Percentiles rank a stretch among this genome's conserved stretches.
Evolutionary conservation across 2,797 vertebrate species (phyloP).

Genomic region (Fundulus diaphanus): DNA sequence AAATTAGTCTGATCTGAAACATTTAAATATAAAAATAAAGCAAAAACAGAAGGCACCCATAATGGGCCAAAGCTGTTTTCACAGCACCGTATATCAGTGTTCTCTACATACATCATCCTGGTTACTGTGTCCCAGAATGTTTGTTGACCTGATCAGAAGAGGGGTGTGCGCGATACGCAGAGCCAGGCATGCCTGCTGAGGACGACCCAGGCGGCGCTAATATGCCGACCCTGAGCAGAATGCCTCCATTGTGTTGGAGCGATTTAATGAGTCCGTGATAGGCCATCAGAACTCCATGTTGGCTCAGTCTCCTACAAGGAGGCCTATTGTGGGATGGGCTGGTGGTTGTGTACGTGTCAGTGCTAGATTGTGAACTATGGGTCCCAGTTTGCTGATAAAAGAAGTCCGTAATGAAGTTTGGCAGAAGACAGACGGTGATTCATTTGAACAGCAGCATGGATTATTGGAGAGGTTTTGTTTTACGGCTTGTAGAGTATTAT

Average conservation of each 20-base stretch:
- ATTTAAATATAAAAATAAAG: not conserved
- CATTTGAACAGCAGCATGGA: not conserved
- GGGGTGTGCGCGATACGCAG: conserved; percentile 23
- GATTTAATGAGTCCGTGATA: conserved; percentile 76
- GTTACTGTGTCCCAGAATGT: not conserved
- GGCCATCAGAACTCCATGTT: conserved; percentile 42
- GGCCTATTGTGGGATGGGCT: conserved; percentile 61
- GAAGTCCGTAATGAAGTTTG: conserved; percentile 13
- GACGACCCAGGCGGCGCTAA: conserved; percentile 50
- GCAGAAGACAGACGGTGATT: conserved; percentile 15
- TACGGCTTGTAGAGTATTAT: not conserved
- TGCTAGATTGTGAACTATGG: conserved; percentile 34
- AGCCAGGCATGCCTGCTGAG: conserved; percentile 24
- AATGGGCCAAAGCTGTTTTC: not conserved
- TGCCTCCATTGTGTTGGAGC: conserved; percentile 71
- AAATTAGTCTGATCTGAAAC: not conserved
- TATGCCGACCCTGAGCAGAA: conserved; percentile 63
- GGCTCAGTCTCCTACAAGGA: conserved; percentile 61
- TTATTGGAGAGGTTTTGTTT: not conserved
- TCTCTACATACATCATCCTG: not conserved
- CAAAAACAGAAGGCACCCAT: not conserved
- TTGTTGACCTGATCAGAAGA: conserved; percentile 32
- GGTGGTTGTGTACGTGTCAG: conserved; percentile 45
- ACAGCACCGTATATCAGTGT: not conserved
- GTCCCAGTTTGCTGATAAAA: conserved; percentile 39